Conservation (phyloP, 2,888 invertebrate genomes). For the Tachina grossa region DNA sequence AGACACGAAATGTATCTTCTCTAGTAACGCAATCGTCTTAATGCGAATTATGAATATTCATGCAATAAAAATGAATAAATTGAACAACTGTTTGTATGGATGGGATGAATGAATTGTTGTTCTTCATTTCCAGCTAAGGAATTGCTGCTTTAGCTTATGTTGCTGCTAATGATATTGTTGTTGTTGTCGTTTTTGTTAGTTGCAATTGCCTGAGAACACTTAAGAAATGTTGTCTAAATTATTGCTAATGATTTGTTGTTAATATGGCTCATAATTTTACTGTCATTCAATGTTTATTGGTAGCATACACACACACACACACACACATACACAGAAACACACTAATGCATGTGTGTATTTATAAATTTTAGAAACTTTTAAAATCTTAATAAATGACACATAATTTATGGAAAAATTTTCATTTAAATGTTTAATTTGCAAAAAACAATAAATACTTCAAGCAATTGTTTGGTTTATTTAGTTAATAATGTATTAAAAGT, state of each 20-base stretch:
- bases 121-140: slow-evolving; percentile 50
- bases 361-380: slow-evolving; percentile 5
- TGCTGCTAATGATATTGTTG: too few species aligned
- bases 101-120: slow-evolving; percentile 62
- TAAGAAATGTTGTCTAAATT: slow-evolving; percentile 75
- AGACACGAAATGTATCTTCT: slow-evolving; percentile 75
- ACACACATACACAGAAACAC: neutral
- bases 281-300: slow-evolving; percentile 69
- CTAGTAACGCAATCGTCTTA: slow-evolving; percentile 76
- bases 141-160: slow-evolving; percentile 25
- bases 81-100: slow-evolving; percentile 48
- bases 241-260: slow-evolving; percentile 81
- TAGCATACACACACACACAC: slow-evolving; percentile 9
- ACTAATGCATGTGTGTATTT: neutral
- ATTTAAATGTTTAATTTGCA: slow-evolving; percentile 51
- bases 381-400: slow-evolving; percentile 66
- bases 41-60: slow-evolving; percentile 58
- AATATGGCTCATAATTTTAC: slow-evolving; percentile 77
- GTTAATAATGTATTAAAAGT: too few species aligned
- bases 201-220: slow-evolving; percentile 67
- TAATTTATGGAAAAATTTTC: slow-evolving; percentile 55
- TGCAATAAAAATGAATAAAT: slow-evolving; percentile 57
- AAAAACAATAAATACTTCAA: slow-evolving; percentile 48
- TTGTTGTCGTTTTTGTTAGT: slow-evolving; percentile 10
- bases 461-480: neutral